phyloP scores from a whole-genome alignment of 2,888 invertebrate genomes.

The Dicyrtoma fusca region DNA sequence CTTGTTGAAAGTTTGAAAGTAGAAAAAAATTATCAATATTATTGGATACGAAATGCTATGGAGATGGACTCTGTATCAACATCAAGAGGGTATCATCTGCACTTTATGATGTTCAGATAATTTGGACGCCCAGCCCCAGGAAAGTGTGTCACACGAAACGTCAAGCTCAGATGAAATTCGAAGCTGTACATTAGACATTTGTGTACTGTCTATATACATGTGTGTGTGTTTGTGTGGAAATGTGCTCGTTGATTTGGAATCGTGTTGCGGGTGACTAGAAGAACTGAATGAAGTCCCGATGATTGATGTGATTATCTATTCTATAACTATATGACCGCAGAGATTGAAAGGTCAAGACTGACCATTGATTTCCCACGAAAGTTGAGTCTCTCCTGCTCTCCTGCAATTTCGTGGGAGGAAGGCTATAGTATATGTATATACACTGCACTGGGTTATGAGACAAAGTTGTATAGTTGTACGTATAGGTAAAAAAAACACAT shows the following conservation, averaged over 20 bases:
- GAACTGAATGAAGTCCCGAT: constrained; percentile 11
- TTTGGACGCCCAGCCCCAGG: background rate
- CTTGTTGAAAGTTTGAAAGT: too few species aligned
- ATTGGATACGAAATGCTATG: too few species aligned
- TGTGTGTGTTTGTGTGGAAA: background rate
- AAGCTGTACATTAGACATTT: background rate
- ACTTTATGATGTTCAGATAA: background rate
- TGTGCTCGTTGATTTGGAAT: constrained; percentile 8
- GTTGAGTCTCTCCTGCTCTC: background rate
- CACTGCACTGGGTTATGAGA: background rate
- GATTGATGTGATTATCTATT: constrained; percentile 27
- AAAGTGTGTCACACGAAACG: too few species aligned
- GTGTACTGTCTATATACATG: background rate
- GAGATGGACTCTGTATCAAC: too few species aligned
- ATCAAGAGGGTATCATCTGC: too few species aligned
- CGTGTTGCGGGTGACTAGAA: constrained; percentile 27
- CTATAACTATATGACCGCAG: constrained; percentile 23
- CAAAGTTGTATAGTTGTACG: too few species aligned
- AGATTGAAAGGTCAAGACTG: constrained; percentile 27
- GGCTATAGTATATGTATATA: background rate
- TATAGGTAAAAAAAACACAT: too few species aligned
- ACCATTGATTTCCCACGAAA: constrained; percentile 31
- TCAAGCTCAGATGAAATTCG: background rate
- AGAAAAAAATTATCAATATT: too few species aligned
- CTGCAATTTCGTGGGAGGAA: background rate